Evolutionary conservation across 2,113 vertebrate genomes (phyloP).

Genomic region (Strix uralensis): DNA sequence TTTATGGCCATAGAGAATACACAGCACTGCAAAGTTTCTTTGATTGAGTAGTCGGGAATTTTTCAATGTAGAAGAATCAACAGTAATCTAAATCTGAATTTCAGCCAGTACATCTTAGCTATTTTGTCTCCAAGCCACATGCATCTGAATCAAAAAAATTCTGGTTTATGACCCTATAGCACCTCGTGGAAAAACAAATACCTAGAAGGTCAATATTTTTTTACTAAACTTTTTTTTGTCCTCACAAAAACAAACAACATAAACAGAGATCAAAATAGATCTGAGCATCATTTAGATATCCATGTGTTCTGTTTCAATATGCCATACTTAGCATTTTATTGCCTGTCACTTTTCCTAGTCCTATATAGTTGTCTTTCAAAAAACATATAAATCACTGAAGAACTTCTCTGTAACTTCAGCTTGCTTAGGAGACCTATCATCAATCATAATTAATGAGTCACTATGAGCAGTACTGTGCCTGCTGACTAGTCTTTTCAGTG

Average conservation of each 20-base stretch:
- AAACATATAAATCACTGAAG: background rate
- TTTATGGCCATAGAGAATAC: background rate
- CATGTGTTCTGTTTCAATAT: background rate
- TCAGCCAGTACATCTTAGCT: background rate
- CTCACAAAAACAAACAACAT: background rate
- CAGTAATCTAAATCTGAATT: background rate
- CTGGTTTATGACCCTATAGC: background rate
- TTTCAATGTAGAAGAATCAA: background rate
- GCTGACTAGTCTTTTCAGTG: background rate
- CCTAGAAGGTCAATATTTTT: background rate
- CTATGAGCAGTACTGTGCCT: background rate
- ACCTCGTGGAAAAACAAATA: background rate
- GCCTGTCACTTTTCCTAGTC: background rate
- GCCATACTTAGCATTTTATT: background rate
- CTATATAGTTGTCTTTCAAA: background rate
- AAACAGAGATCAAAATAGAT: background rate
- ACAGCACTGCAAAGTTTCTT: background rate
- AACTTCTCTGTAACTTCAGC: background rate
- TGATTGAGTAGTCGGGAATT: background rate
- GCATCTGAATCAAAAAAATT: background rate
- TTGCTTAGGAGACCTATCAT: background rate
- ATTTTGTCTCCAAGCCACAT: background rate
- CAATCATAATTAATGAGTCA: slow-evolving; percentile 24
- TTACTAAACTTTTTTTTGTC: background rate
- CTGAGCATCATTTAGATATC: background rate